Conservation (phyloP, 92 coral and sea anemone genomes). For the Scolanthus callimorphus region DNA sequence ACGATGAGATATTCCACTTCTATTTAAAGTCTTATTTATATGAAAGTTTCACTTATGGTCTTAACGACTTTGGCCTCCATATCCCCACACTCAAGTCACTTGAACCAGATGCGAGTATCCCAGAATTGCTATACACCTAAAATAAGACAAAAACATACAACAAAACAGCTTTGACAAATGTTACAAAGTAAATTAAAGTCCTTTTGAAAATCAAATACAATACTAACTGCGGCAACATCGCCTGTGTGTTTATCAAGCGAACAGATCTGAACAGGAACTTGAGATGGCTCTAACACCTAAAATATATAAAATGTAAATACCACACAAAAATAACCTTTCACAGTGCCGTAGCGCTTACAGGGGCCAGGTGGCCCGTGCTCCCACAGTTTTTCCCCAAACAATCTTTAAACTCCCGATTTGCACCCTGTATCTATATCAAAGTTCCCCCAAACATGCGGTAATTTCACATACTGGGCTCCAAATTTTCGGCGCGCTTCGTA, state of each 20-base stretch:
- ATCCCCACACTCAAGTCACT: constrained; percentile 79
- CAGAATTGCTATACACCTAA: constrained; percentile 65
- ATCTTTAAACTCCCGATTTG: not conserved
- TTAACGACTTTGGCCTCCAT: constrained; percentile 72
- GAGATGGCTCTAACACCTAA: constrained; percentile 76
- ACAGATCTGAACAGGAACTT: constrained; percentile 55
- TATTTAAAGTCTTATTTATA: too few relatives aligned
- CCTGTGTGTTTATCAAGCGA: constrained; percentile 68
- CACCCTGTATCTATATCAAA: too few relatives aligned
- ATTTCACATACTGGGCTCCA: too few relatives aligned
- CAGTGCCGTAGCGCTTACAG: not conserved
- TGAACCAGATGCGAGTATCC: constrained; percentile 71
- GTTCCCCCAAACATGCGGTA: too few relatives aligned
- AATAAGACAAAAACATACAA: not conserved
- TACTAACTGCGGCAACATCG: constrained; percentile 81
- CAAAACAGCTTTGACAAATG: too few relatives aligned
- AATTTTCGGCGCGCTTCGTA: too few relatives aligned
- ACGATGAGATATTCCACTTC: too few relatives aligned
- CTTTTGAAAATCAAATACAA: too few relatives aligned
- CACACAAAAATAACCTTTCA: not conserved
- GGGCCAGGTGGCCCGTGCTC: not conserved
- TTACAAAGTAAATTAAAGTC: too few relatives aligned
- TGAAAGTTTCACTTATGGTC: too few relatives aligned
- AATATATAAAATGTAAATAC: not conserved
- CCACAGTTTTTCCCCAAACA: not conserved